phyloP scores from a whole-genome alignment of 2,113 vertebrate species.

The Pelecanoides urinatrix region DNA sequence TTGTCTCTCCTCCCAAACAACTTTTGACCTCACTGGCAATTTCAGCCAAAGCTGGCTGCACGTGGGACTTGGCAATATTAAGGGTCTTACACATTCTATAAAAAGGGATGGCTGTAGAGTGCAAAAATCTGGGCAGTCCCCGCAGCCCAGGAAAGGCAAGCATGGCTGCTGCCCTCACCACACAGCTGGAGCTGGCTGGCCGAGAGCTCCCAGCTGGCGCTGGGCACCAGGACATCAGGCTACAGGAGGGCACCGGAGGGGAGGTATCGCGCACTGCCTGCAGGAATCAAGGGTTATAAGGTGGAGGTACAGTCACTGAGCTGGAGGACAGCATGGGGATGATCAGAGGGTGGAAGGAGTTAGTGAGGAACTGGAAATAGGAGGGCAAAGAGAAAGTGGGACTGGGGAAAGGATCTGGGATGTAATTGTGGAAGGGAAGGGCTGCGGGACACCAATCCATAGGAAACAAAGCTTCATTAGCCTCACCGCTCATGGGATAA shows the following conservation, averaged over 20 bases:
- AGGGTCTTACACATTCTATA: neutral
- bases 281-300: neutral
- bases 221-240: neutral
- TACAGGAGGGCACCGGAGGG: neutral
- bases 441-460: neutral
- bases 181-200: neutral
- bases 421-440: neutral
- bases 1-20: neutral
- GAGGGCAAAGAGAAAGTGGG: neutral
- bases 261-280: neutral
- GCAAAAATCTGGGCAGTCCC: neutral
- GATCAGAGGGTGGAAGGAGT: neutral
- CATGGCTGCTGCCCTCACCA: neutral
- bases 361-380: neutral
- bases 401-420: neutral
- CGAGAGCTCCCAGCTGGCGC: neutral
- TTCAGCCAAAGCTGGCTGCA: neutral
- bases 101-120: neutral
- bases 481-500: neutral
- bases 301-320: neutral
- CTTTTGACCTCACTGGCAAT: neutral
- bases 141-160: neutral
- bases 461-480: neutral
- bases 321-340: neutral
- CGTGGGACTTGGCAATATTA: neutral